These are phyloP conservation scores for Rousettus leschenaultii DNA, from an alignment of 2,113 vertebrate species.

Conservation along the genomic window DNA sequence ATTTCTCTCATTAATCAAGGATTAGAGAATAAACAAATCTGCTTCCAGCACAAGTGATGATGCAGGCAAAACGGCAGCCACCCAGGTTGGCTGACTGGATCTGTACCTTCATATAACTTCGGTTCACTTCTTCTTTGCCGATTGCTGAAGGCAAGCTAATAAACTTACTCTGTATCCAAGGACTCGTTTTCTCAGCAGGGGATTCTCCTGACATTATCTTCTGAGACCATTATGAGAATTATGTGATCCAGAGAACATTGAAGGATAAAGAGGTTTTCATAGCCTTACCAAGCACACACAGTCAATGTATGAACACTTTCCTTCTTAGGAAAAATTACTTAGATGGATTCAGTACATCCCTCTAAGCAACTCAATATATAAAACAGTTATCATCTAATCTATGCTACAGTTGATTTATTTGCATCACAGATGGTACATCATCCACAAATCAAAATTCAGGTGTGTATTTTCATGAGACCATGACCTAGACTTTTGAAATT, in stretches of 20 bases:
- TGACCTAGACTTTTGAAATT: background rate
- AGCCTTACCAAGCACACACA: background rate
- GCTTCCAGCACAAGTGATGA: background rate
- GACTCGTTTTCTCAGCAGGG: background rate
- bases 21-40: slow-evolving; percentile 13
- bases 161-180: background rate
- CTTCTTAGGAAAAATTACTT: background rate
- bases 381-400: background rate
- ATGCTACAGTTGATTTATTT: background rate
- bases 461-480: background rate
- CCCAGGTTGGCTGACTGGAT: background rate
- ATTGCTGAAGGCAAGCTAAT: background rate
- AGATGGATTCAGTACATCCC: background rate
- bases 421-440: background rate
- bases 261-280: background rate
- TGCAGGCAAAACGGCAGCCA: background rate
- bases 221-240: background rate
- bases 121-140: background rate
- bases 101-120: background rate
- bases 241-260: background rate
- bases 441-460: background rate
- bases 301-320: background rate
- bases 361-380: background rate
- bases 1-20: background rate
- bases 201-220: background rate